Percentiles rank a stretch among this genome's conserved stretches.
These are phyloP conservation scores for Aptenodytes forsteri DNA, from an alignment of 2,113 vertebrate genomes.

Conservation along the genomic window DNA sequence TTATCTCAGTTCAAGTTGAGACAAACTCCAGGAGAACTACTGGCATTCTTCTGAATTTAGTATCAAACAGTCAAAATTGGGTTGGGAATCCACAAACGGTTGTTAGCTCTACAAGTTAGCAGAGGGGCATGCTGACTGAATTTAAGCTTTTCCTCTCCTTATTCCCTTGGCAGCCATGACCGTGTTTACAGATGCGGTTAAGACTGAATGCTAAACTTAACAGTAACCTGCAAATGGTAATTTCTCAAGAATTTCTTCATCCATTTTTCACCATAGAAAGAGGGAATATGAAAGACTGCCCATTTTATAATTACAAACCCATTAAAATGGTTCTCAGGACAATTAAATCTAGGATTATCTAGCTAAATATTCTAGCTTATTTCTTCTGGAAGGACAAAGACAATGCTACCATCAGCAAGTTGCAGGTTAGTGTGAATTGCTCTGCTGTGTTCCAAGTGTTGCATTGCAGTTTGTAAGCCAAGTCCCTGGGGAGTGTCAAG, in stretches of 20 bases:
- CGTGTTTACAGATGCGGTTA: not conserved
- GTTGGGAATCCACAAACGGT: not conserved
- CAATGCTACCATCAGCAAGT: slow-evolving; percentile 18
- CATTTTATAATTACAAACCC: not conserved
- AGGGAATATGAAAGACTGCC: not conserved
- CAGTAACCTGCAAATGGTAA: not conserved
- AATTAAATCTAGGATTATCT: not conserved
- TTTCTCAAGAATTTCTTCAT: not conserved
- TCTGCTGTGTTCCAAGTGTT: slow-evolving; percentile 31
- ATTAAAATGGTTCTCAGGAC: not conserved
- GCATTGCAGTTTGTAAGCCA: slow-evolving; percentile 29
- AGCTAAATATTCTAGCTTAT: not conserved
- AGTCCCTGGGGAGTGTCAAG: not conserved
- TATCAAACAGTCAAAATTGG: not conserved
- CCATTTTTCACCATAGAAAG: not conserved
- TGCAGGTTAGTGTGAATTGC: slow-evolving; percentile 16
- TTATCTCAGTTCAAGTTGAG: not conserved
- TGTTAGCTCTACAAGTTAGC: not conserved
- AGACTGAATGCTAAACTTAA: not conserved
- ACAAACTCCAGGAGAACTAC: not conserved
- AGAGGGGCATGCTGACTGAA: not conserved
- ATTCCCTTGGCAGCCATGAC: not conserved
- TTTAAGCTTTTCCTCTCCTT: not conserved
- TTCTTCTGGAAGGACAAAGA: slow-evolving; percentile 35
- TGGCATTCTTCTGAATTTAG: not conserved